Evolutionary conservation across 2,113 vertebrate genomes (phyloP).

Genomic region (Pipa parva): DNA sequence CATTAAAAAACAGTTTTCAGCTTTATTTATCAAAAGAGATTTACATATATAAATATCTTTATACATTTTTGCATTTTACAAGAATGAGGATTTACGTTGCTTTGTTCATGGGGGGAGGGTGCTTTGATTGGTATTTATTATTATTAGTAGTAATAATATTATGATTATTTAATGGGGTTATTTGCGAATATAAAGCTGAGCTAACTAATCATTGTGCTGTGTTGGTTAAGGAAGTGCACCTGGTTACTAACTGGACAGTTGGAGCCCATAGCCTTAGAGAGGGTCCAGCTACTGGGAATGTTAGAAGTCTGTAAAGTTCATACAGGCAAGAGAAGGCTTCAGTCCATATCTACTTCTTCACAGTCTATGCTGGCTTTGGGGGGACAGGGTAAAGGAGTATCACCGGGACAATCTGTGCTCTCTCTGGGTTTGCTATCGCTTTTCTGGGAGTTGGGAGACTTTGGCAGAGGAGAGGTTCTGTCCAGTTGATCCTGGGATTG

Average conservation of each 20-base stretch:
- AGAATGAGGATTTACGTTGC: constrained; percentile 92
- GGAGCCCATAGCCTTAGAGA: constrained; percentile 53
- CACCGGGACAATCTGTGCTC: constrained; percentile 57
- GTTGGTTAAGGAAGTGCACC: constrained; percentile 60
- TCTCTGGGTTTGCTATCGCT: constrained; percentile 66
- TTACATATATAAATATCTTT: constrained; percentile 99
- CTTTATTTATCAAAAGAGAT: constrained; percentile 71
- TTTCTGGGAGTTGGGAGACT: constrained; percentile 59
- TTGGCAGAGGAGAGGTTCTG: constrained; percentile 46
- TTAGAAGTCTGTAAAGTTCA: constrained; percentile 48
- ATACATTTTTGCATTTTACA: constrained; percentile 92
- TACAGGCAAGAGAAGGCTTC: constrained; percentile 42
- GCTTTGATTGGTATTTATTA: constrained; percentile 55
- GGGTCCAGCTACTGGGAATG: constrained; percentile 63
- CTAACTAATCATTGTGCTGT: constrained; percentile 48
- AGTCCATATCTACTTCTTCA: constrained; percentile 86
- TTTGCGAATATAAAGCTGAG: constrained; percentile 67
- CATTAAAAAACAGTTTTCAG: constrained; percentile 52
- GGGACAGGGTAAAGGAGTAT: constrained; percentile 53
- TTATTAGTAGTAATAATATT: constrained; percentile 56
- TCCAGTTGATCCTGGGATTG: constrained; percentile 30
- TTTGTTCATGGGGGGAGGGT: constrained; percentile 51
- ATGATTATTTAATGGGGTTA: constrained; percentile 49
- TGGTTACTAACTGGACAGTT: constrained; percentile 70
- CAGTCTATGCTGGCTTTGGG: constrained; percentile 66